These are phyloP conservation scores for Schizotus pectinicornis DNA, from an alignment of 2,888 invertebrate species.

Conservation along the genomic window DNA sequence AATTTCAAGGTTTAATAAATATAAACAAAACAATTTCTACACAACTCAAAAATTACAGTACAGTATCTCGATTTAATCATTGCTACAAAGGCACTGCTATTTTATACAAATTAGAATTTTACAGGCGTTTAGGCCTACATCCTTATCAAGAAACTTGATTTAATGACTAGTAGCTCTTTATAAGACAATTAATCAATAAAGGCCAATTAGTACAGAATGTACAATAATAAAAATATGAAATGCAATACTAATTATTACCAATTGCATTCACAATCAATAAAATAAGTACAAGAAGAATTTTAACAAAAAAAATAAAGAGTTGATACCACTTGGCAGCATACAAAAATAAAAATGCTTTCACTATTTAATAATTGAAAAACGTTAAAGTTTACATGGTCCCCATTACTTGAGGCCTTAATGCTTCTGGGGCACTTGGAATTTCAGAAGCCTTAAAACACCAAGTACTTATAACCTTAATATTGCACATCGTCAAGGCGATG, in stretches of 20 bases:
- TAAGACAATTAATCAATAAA: constrained; percentile 18
- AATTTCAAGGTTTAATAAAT: constrained; percentile 45
- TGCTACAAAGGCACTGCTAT: constrained; percentile 44
- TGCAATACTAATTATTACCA: constrained; percentile 34
- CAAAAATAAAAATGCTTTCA: constrained; percentile 36
- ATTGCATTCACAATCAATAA: constrained; percentile 37
- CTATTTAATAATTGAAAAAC: constrained; percentile 24
- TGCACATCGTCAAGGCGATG: constrained; percentile 40
- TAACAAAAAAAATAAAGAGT: constrained; percentile 13
- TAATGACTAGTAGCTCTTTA: constrained; percentile 26
- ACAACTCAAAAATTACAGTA: constrained; percentile 39
- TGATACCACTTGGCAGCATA: constrained; percentile 20
- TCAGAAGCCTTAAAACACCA: constrained; percentile 34
- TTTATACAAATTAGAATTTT: constrained; percentile 32
- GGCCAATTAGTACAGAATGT: constrained; percentile 24
- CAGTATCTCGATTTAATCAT: constrained; percentile 40
- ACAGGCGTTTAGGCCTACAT: constrained; percentile 24
- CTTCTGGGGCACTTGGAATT: constrained; percentile 1
- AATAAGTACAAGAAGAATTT: constrained; percentile 33
- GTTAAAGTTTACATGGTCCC: constrained; percentile 22
- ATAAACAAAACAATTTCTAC: constrained; percentile 34
- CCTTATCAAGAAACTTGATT: constrained; percentile 20
- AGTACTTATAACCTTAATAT: constrained; percentile 37
- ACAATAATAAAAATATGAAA: constrained; percentile 25
- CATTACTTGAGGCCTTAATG: constrained; percentile 16